phyloP scores from a whole-genome alignment of 2,888 invertebrate species.

The Celastrina argiolus region DNA sequence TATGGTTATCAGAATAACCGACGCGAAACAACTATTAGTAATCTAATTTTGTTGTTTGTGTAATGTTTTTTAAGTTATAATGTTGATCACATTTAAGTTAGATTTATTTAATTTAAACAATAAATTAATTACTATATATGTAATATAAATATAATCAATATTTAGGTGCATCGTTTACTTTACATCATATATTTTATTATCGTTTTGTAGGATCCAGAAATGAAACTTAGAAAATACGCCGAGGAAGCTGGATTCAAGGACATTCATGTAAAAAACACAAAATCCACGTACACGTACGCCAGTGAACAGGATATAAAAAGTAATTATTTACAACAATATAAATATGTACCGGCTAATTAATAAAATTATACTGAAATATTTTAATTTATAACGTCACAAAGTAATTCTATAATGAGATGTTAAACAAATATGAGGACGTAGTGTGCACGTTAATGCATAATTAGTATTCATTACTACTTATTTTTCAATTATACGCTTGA shows the following conservation, averaged over 20 bases:
- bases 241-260: not conserved
- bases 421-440: not conserved
- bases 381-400: not conserved
- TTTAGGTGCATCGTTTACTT: too few relatives aligned
- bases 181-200: not conserved
- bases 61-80: too few relatives aligned
- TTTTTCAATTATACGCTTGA: not conserved
- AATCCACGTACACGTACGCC: not conserved
- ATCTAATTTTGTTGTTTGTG: too few relatives aligned
- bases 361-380: not conserved
- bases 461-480: not conserved
- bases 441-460: not conserved
- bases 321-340: not conserved
- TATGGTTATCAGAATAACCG: too few relatives aligned
- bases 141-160: too few relatives aligned
- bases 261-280: not conserved
- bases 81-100: too few relatives aligned
- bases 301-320: not conserved
- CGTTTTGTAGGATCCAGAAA: not conserved
- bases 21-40: too few relatives aligned
- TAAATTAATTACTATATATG: too few relatives aligned
- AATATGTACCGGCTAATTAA: not conserved
- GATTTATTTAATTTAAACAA: too few relatives aligned
- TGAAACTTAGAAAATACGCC: not conserved
- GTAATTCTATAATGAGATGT: not conserved